phyloP scores from a whole-genome alignment of 2,888 invertebrate species.

The Epinotia bilunana region DNA sequence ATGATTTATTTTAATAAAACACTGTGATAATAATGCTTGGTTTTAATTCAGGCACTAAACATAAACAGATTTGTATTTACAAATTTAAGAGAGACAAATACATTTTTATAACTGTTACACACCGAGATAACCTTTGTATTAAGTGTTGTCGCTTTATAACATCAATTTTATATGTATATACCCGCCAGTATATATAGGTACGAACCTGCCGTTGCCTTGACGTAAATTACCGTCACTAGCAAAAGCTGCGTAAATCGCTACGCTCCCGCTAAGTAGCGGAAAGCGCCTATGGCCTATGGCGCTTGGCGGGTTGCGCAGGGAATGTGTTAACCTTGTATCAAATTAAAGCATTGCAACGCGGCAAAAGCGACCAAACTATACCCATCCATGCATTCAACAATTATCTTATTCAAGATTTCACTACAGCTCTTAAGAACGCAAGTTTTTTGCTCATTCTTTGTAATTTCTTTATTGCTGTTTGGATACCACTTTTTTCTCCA shows the following conservation, averaged over 20 bases:
- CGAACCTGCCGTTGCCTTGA: neutral
- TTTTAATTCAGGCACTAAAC: constrained; percentile 16
- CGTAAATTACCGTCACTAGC: neutral
- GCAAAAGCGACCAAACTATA: constrained; percentile 71
- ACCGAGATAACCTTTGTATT: no score
- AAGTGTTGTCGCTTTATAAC: neutral
- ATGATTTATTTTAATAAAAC: constrained; percentile 12
- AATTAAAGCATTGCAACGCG: constrained; percentile 75
- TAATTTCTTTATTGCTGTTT: constrained; percentile 52
- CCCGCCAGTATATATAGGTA: neutral
- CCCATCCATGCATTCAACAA: constrained; percentile 66
- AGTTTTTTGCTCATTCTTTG: constrained; percentile 47
- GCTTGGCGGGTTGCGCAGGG: no score
- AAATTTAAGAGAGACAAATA: neutral
- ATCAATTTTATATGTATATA: neutral
- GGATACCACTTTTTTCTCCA: constrained; percentile 76
- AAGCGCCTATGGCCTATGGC: no score
- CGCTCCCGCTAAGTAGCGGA: no score
- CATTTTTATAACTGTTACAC: neutral
- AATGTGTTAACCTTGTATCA: constrained; percentile 56
- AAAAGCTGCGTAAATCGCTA: neutral
- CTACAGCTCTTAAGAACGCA: constrained; percentile 61
- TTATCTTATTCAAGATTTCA: constrained; percentile 67
- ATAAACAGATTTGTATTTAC: constrained; percentile 17
- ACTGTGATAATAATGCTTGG: neutral